phyloP scores from a whole-genome alignment of 2,113 vertebrate species.

The Sinocyclocheilus anshuiensis region DNA sequence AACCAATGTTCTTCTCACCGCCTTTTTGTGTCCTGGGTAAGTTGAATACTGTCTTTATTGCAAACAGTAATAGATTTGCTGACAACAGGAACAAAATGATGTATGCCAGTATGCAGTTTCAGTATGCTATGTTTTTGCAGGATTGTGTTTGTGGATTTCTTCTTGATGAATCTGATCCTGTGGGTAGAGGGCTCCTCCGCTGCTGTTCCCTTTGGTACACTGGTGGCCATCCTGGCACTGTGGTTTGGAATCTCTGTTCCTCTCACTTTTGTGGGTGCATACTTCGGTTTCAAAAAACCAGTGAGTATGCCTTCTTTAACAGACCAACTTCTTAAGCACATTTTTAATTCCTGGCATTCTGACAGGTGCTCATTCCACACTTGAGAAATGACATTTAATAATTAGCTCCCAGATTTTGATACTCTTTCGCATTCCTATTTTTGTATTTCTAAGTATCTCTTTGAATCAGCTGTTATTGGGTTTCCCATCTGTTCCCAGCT shows the following conservation, averaged over 20 bases:
- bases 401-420: not conserved
- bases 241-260: slow-evolving; percentile 99
- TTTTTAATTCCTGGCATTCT: not conserved
- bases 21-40: slow-evolving; percentile 96
- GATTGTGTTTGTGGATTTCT: slow-evolving; percentile 98
- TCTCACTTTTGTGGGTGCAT: slow-evolving; percentile 93
- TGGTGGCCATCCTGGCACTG: slow-evolving; percentile 93
- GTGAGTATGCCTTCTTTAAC: slow-evolving; percentile 65
- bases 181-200: slow-evolving; percentile 98
- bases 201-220: slow-evolving; percentile 93
- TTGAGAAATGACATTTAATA: not conserved
- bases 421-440: not conserved
- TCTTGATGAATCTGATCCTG: slow-evolving; percentile 97
- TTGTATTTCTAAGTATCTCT: not conserved
- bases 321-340: not conserved
- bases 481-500: not conserved
- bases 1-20: slow-evolving; percentile 94
- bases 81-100: not conserved
- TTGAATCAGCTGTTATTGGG: not conserved
- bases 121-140: slow-evolving; percentile 67
- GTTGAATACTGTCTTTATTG: slow-evolving; percentile 50
- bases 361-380: not conserved
- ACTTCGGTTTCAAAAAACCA: slow-evolving; percentile 96
- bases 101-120: not conserved
- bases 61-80: not conserved